Evolutionary conservation across 2,888 invertebrate species (phyloP), one percentile per base, ranked within the genome.

Genomic region (Orchesellides sinensis): DNA sequence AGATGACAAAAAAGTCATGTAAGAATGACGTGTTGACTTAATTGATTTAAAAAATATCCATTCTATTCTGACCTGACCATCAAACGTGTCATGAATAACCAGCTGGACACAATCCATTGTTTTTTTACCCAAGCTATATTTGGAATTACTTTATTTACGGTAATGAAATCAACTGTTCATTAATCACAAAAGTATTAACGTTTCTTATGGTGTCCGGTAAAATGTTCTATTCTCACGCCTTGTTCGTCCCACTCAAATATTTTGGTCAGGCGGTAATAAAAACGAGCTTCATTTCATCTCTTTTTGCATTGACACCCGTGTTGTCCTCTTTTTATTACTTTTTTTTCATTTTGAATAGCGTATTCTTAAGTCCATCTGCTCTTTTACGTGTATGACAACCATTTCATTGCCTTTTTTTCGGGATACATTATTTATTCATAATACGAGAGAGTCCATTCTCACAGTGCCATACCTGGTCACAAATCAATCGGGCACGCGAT

Each of bases 151-250:
- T 52, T 1, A 17, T 52, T 40, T 40, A 8, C 40, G 40, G 10
- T 80, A 80, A 80, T 73, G 73, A 54, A 73, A 73, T 80, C 80
- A 73, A 19, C 66, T 68, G 66, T 23, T 80, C 73, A 80, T 80
- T 80, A 68, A 80, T 73, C 73, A 73, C 54, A 77, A 2, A n/a
- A n/a, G n/a, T n/a, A n/a, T n/a, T n/a, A n/a, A n/a, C n/a, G n/a
- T n/a, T n/a, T n/a, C n/a, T n/a, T n/a, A n/a, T n/a, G n/a, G n/a
- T n/a, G n/a, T n/a, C n/a, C n/a, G n/a, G n/a, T n/a, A n/a, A n/a
- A n/a, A 63, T 63, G 21, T 69, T n/a, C n/a, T n/a, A n/a, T 27
- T 17, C 29, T 74, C 80, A 73, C 80, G 79, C 79, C 79, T 79
- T 40, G 29, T 52, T 61, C 35, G 35, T 27, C 52, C 40, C 45